Percentiles rank a stretch among this genome's conserved stretches.
These are phyloP conservation scores for Macquaria ambigua DNA, from an alignment of 2,113 vertebrate genomes.

Conservation along the genomic window DNA sequence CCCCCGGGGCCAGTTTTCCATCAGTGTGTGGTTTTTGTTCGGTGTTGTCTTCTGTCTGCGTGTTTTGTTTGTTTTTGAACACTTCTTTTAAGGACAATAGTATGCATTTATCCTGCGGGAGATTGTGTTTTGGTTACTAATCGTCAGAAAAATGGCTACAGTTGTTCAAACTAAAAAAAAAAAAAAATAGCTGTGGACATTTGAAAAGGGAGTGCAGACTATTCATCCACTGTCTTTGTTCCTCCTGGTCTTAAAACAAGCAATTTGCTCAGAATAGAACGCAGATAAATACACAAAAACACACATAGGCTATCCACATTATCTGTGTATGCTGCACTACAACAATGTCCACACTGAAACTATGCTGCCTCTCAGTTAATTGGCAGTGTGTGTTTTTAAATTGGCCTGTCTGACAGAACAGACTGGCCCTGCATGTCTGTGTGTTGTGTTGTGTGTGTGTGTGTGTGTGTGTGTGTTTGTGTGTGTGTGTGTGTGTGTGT, in stretches of 20 bases:
- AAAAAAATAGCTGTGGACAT: slow-evolving; percentile 46
- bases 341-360: slow-evolving; percentile 69
- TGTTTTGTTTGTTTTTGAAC: slow-evolving; percentile 43
- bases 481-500: slow-evolving; percentile 41
- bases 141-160: slow-evolving; percentile 49
- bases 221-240: slow-evolving; percentile 63
- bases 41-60: slow-evolving; percentile 13
- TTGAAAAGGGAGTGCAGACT: slow-evolving; percentile 37
- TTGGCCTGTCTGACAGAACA: slow-evolving; percentile 71
- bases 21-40: slow-evolving; percentile 26
- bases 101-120: slow-evolving; percentile 43
- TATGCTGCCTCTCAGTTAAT: slow-evolving; percentile 73
- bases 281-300: slow-evolving; percentile 50
- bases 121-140: slow-evolving; percentile 58
- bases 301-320: slow-evolving; percentile 39
- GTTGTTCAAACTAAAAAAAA: slow-evolving; percentile 43
- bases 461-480: slow-evolving; percentile 42
- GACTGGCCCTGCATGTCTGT: slow-evolving; percentile 48
- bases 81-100: slow-evolving; percentile 52
- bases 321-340: slow-evolving; percentile 52
- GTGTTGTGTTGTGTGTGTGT: slow-evolving; percentile 40
- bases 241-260: slow-evolving; percentile 57
- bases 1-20: slow-evolving; percentile 26
- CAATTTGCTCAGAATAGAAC: slow-evolving; percentile 59
- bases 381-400: slow-evolving; percentile 75